Base-by-base conservation (phyloP, 2,113 vertebrate genomes). In the Odocoileus hemionus region DNA sequence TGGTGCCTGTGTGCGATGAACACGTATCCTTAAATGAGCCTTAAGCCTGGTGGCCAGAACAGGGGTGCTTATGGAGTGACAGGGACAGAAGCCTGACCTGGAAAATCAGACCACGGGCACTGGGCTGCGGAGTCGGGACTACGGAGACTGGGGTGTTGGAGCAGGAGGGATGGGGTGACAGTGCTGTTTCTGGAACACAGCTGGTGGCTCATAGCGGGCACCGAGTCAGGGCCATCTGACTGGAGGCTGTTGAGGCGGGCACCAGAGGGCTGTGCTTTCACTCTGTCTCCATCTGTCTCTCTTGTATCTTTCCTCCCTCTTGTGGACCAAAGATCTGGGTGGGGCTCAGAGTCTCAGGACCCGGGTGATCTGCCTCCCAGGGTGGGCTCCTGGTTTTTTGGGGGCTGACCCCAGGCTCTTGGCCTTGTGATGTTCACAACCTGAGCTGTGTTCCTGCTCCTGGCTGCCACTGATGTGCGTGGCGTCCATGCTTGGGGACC, bases 381-480 rank as follows among this genome's bases (percentile, higher is more conserved):
- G 36, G 23, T 11, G 33, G 67, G 79, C 17, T 86, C 8, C 9
- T 1, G 36, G 57, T 54, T 33, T 7, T 0, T 0, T 23, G 39
- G n/a, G 60, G 30, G 19, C 39, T 7, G 17, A 12, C 6, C 19
- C 43, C 55, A 45, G 85, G 43, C 17, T n/a, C 39, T n/a, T 4
- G 57, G 80, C 33, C 28, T 76, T 17, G 25, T 10, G 36, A 55
- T 5, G 6, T 17, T 19, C 5, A 26, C 25, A 0, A 33, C 26
- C 11, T 7, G 1, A 39, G 33, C 28, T 57, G 87, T 0, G 7
- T 8, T 78, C 55, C 60, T 85, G 64, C 39, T 61, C 1, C 33
- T 58, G 17, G 17, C n/a, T 36, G 60, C 54, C 8, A 4, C n/a
- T 2, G 21, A 10, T 0, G 10, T 30, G 25, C 12, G 14, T 4